Percentiles rank a stretch among this genome's conserved stretches.
Conservation (phyloP, 1,140 invertebrate species). For the Ips typographus region DNA sequence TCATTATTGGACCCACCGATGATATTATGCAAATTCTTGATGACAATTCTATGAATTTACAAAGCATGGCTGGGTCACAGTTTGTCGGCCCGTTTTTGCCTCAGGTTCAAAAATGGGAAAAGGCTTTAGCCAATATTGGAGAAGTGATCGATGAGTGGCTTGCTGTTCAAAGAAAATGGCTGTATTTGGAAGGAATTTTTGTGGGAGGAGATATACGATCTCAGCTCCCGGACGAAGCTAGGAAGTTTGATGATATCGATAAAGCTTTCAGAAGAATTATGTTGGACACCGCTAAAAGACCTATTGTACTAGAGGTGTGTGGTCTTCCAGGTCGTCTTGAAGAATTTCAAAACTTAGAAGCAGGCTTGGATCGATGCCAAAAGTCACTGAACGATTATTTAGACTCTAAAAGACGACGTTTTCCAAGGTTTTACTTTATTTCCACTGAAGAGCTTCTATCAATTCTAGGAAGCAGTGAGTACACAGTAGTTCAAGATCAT, state of each 20-base stretch:
- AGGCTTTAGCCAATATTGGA: constrained; percentile 72
- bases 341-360: constrained; percentile 72
- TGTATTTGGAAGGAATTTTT: constrained; percentile 90
- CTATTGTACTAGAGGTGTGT: constrained; percentile 77
- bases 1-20: constrained; percentile 77
- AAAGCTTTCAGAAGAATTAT: constrained; percentile 80
- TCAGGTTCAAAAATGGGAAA: constrained; percentile 83
- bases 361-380: constrained; percentile 82
- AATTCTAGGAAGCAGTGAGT: constrained; percentile 82
- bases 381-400: constrained; percentile 89
- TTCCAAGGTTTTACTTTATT: constrained; percentile 90
- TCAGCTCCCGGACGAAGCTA: constrained; percentile 83
- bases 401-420: constrained; percentile 81
- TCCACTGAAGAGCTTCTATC: constrained; percentile 89
- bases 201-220: constrained; percentile 81
- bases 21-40: constrained; percentile 80
- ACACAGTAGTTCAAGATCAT: constrained; percentile 81
- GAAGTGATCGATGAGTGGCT: constrained; percentile 88
- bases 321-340: constrained; percentile 67
- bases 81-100: constrained; percentile 84
- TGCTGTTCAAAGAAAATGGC: constrained; percentile 82
- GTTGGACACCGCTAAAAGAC: constrained; percentile 74
- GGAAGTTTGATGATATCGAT: constrained; percentile 87
- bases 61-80: constrained; percentile 87
- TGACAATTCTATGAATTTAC: constrained; percentile 85